Percentiles rank a stretch among this genome's conserved stretches.
Conservation (phyloP, 2,113 vertebrate species). For the Antidorcas marsupialis region DNA sequence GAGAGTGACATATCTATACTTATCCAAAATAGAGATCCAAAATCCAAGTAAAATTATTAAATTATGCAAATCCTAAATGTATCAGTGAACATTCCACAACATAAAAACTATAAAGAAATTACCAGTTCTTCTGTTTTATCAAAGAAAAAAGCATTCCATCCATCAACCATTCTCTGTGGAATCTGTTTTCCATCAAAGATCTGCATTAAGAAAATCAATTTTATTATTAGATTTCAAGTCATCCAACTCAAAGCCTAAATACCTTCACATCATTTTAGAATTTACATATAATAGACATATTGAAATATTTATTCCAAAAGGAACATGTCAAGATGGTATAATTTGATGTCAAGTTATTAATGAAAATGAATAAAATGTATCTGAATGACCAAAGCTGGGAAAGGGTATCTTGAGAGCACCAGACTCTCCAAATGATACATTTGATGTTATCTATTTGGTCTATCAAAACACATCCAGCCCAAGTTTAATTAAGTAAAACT, state of each 20-base stretch:
- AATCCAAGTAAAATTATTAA: slow-evolving; percentile 33
- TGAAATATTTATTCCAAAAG: slow-evolving; percentile 25
- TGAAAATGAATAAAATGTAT: slow-evolving; percentile 3
- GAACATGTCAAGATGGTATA: background rate
- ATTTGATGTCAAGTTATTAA: slow-evolving; percentile 25
- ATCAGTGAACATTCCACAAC: slow-evolving; percentile 2
- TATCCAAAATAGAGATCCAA: background rate
- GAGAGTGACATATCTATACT: background rate
- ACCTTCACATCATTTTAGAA: slow-evolving; percentile 12
- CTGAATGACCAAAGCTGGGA: background rate
- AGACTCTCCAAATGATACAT: background rate
- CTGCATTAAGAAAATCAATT: slow-evolving; percentile 78
- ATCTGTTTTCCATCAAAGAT: slow-evolving; percentile 92
- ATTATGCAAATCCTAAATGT: slow-evolving; percentile 20
- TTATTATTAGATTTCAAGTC: slow-evolving; percentile 42
- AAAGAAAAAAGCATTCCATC: slow-evolving; percentile 98
- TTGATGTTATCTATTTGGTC: background rate
- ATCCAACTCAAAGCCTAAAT: background rate
- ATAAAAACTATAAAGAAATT: slow-evolving; percentile 65
- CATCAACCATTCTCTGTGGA: slow-evolving; percentile 97
- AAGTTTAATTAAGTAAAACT: slow-evolving; percentile 43
- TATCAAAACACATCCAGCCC: slow-evolving; percentile 4
- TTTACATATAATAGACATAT: background rate
- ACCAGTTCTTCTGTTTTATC: slow-evolving; percentile 94
- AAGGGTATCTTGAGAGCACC: background rate